These are phyloP conservation scores for Epiblema foenella DNA, from an alignment of 2,888 invertebrate species.

Conservation along the genomic window DNA sequence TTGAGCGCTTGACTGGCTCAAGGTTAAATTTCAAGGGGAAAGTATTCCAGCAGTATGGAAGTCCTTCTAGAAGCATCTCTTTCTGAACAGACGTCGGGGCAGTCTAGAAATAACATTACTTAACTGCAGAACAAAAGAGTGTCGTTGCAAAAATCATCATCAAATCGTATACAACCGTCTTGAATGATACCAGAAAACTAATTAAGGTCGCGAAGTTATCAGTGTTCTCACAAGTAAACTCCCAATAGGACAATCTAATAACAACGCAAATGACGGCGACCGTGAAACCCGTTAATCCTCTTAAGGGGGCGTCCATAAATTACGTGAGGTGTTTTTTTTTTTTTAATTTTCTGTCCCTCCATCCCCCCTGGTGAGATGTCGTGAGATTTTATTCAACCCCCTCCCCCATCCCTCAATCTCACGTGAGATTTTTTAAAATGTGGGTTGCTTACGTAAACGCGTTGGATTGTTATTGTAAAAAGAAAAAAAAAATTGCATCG, in stretches of 20 bases:
- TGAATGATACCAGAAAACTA: neutral
- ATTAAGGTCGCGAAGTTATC: slow-evolving; percentile 9
- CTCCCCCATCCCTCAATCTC: no score
- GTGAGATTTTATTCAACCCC: no score
- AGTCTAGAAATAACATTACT: neutral
- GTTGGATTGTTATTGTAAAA: no score
- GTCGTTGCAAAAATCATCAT: neutral
- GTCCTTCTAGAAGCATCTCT: neutral
- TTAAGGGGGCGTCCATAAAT: no score
- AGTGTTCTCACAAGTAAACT: neutral
- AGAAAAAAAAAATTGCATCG: no score
- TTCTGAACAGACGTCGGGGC: neutral
- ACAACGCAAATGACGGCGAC: slow-evolving; percentile 24
- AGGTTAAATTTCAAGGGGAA: no score
- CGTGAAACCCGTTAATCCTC: slow-evolving; percentile 34
- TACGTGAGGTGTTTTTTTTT: no score
- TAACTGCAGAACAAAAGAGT: neutral
- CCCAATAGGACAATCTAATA: slow-evolving; percentile 1
- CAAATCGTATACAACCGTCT: neutral
- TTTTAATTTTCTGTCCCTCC: no score
- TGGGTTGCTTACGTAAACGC: no score
- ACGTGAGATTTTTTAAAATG: no score
- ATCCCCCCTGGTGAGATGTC: no score
- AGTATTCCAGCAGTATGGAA: neutral
- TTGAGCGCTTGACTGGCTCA: neutral